Conservation (phyloP, 2,113 vertebrate genomes). For the Arenaria interpres region DNA sequence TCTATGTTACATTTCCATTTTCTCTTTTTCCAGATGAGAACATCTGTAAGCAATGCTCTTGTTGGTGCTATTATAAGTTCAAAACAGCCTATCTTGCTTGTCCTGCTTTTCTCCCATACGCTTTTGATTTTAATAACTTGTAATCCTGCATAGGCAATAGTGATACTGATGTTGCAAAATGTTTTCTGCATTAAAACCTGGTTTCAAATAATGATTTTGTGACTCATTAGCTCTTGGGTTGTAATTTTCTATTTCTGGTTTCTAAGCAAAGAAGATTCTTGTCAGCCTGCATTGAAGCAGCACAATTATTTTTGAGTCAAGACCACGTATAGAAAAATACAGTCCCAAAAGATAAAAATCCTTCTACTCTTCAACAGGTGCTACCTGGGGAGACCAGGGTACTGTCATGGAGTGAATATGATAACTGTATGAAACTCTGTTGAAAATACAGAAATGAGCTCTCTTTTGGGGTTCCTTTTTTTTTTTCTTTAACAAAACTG, state of each 20-base stretch:
- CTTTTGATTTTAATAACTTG: not conserved
- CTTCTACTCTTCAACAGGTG: not conserved
- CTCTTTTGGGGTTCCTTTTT: not conserved
- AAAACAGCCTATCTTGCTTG: not conserved
- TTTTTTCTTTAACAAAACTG: not conserved
- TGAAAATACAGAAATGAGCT: not conserved
- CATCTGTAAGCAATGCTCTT: not conserved
- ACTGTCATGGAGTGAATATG: not conserved
- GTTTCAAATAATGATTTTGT: not conserved
- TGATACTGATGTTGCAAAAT: not conserved
- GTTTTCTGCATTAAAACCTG: not conserved
- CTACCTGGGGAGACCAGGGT: not conserved
- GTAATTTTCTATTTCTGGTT: slow-evolving; percentile 25
- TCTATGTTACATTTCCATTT: not conserved
- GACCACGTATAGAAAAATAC: not conserved
- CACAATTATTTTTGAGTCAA: not conserved
- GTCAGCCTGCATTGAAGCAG: not conserved
- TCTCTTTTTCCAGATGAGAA: not conserved
- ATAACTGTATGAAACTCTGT: not conserved
- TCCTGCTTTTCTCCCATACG: not conserved
- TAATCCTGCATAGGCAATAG: not conserved
- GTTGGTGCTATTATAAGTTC: not conserved
- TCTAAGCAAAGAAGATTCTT: not conserved
- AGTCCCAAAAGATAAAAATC: not conserved
- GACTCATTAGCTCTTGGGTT: not conserved